A percentile compares a stretch with the other conserved stretches of the same genome.
These are phyloP conservation scores for Oasisia sp. DNA, from an alignment of 2,888 invertebrate genomes.

Conservation along the genomic window DNA sequence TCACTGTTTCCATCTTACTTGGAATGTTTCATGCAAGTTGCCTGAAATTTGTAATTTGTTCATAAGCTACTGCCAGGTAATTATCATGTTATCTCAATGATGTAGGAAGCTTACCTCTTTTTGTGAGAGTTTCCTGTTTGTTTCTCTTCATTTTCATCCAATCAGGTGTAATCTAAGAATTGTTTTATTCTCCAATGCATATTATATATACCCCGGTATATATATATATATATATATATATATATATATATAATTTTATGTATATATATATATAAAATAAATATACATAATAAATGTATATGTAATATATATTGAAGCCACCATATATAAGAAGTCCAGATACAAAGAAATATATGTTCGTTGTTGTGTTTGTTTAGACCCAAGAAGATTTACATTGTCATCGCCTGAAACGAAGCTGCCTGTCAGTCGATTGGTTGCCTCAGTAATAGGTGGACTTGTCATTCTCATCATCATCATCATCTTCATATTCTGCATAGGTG, in stretches of 20 bases:
- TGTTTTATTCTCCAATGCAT: no score
- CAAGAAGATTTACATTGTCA: neutral
- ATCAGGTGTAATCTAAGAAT: no score
- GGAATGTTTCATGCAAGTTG: neutral
- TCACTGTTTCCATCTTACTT: neutral
- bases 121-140: neutral
- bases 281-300: no score
- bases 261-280: no score
- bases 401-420: neutral
- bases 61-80: neutral
- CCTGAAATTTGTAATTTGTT: neutral
- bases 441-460: neutral
- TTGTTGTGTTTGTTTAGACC: conserved; percentile 8
- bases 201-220: no score
- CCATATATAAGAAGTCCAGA: neutral
- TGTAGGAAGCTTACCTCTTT: neutral
- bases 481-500: neutral
- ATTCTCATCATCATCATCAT: neutral
- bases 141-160: no score
- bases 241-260: no score
- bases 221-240: no score
- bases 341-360: neutral
- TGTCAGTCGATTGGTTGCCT: neutral
- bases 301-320: neutral
- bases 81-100: neutral